Conservation (phyloP, 2,797 vertebrate genomes). For the Eptatretus atami region DNA sequence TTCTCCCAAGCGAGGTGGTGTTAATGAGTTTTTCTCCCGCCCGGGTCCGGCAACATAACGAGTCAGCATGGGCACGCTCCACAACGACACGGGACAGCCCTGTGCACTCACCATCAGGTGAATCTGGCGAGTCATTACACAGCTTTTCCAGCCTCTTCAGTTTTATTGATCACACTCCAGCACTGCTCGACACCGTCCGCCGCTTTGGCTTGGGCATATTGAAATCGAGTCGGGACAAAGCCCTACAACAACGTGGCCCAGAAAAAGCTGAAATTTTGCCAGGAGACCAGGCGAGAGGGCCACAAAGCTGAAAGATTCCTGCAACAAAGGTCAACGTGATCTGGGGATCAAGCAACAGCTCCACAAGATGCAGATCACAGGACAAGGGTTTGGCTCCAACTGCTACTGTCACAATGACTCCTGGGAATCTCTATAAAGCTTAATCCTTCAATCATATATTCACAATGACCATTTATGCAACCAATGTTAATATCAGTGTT, state of each 20-base stretch:
- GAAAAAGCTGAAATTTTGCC: too few relatives aligned
- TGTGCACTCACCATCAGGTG: conserved; percentile 40
- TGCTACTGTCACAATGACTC: too few relatives aligned
- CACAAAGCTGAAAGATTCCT: too few relatives aligned
- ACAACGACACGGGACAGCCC: conserved; percentile 86
- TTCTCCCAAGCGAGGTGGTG: neutral
- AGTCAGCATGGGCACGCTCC: conserved; percentile 87
- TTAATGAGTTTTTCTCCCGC: neutral
- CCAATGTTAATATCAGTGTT: too few relatives aligned
- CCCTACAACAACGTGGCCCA: neutral
- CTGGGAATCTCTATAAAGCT: too few relatives aligned
- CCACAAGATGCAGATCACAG: too few relatives aligned
- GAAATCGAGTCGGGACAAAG: neutral
- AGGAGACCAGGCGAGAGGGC: too few relatives aligned
- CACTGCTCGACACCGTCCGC: conserved; percentile 31
- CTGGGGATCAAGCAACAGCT: too few relatives aligned
- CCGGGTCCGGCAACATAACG: conserved; percentile 15
- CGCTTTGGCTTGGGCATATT: conserved; percentile 1
- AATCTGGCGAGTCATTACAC: neutral
- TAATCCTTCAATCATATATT: too few relatives aligned
- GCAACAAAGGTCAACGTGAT: too few relatives aligned
- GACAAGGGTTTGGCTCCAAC: too few relatives aligned
- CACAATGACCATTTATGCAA: too few relatives aligned
- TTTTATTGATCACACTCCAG: conserved; percentile 76
- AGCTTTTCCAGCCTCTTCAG: conserved; percentile 67